phyloP scores from a whole-genome alignment of 2,113 vertebrate species.

The Anguilla rostrata region DNA sequence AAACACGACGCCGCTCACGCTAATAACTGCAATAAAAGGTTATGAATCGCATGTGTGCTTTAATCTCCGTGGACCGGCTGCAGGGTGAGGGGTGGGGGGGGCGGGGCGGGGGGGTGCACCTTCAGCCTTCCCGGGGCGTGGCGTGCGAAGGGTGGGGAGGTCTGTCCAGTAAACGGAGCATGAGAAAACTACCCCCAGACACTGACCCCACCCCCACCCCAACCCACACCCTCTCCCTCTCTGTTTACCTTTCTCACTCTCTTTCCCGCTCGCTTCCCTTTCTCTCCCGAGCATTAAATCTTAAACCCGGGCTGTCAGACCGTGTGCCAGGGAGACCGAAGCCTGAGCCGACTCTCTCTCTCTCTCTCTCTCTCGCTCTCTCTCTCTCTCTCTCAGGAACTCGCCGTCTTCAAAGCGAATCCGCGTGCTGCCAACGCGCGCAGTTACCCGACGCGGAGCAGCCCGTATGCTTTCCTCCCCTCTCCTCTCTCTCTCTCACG shows the following conservation, averaged over 20 bases:
- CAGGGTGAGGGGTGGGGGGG: too few relatives aligned
- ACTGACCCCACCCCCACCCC: background rate
- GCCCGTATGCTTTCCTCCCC: background rate
- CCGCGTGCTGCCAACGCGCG: background rate
- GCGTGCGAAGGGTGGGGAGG: background rate
- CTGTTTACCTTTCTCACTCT: background rate
- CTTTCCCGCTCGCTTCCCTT: background rate
- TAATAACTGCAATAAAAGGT: constrained; percentile 8
- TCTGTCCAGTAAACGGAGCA: background rate
- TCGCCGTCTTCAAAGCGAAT: too few relatives aligned
- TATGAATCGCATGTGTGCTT: constrained; percentile 8
- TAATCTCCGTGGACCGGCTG: background rate
- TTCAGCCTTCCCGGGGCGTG: background rate
- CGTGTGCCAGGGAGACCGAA: background rate
- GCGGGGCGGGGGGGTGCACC: background rate
- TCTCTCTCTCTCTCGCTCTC: too few relatives aligned
- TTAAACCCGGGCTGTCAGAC: background rate
- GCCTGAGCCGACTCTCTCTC: background rate
- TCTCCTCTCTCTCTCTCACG: background rate
- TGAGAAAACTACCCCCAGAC: background rate
- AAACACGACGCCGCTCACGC: background rate
- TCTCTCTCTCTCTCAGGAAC: too few relatives aligned
- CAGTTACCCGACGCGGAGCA: background rate
- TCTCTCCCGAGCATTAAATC: background rate
- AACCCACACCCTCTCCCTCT: background rate